These are phyloP conservation scores for Penelope pileata DNA, from an alignment of 2,113 vertebrate species.

Conservation along the genomic window DNA sequence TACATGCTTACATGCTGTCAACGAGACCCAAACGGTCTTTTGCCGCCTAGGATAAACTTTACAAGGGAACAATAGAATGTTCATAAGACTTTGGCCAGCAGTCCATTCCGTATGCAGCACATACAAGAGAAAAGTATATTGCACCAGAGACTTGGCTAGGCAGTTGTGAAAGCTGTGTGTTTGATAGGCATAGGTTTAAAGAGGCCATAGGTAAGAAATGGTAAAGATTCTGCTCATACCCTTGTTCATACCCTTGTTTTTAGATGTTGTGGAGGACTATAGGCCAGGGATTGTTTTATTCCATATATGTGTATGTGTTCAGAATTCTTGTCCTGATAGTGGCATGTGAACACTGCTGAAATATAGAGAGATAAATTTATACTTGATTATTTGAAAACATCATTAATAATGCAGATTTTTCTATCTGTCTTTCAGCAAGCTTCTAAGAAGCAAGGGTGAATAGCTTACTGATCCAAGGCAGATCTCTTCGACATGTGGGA, in stretches of 20 bases:
- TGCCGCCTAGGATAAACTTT: not conserved
- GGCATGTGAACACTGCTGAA: not conserved
- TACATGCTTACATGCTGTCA: rapidly evolving
- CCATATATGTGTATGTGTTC: not conserved
- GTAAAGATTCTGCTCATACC: not conserved
- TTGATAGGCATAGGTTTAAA: not conserved
- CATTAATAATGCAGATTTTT: not conserved
- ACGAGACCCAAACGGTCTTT: not conserved
- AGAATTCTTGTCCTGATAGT: not conserved
- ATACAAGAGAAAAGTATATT: not conserved
- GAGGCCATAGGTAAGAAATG: not conserved
- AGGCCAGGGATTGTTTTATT: not conserved
- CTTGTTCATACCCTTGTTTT: not conserved
- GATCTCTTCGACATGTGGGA: conserved; percentile 69
- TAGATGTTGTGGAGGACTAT: not conserved
- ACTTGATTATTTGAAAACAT: not conserved
- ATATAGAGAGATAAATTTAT: not conserved
- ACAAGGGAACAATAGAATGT: not conserved
- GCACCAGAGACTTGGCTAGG: not conserved
- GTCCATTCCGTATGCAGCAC: not conserved
- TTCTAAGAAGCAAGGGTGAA: conserved; percentile 91
- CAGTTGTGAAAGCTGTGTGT: not conserved
- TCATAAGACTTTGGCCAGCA: not conserved
- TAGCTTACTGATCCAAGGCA: conserved; percentile 3
- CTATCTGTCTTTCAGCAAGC: conserved; percentile 77